Conservation (phyloP, 2,888 invertebrate species). For the Hemistola chrysoprasaria region DNA sequence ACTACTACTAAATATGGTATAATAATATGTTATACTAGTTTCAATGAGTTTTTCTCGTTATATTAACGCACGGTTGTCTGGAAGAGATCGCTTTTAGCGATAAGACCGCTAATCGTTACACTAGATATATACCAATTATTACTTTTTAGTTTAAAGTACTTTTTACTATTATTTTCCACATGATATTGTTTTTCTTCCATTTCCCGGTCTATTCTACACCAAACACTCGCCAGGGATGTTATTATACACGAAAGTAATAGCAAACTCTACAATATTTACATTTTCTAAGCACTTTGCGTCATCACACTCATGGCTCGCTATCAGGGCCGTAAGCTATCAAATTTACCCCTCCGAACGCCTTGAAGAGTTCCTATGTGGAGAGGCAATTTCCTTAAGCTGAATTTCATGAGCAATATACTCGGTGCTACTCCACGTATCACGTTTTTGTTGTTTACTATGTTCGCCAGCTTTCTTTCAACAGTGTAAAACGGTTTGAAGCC, state of each 20-base stretch:
- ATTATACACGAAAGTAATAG: too few relatives aligned
- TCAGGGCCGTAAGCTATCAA: constrained; percentile 72
- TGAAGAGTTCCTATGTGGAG: constrained; percentile 60
- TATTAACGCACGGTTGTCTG: too few relatives aligned
- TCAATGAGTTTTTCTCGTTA: too few relatives aligned
- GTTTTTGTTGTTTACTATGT: constrained; percentile 46
- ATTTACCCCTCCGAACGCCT: constrained; percentile 64
- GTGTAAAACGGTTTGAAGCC: constrained; percentile 18
- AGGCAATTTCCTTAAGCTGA: constrained; percentile 78
- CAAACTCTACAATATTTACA: constrained; percentile 21
- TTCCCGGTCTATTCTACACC: too few relatives aligned
- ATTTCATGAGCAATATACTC: constrained; percentile 73
- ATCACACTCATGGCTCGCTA: constrained; percentile 51
- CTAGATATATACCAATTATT: not conserved
- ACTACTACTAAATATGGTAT: too few relatives aligned
- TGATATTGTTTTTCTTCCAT: too few relatives aligned
- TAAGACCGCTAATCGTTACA: too few relatives aligned
- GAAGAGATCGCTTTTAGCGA: too few relatives aligned
- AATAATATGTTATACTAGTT: too few relatives aligned
- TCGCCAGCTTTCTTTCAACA: constrained; percentile 48
- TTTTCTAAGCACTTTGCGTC: constrained; percentile 46
- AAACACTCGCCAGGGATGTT: too few relatives aligned
- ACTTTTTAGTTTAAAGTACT: too few relatives aligned
- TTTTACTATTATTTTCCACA: not conserved
- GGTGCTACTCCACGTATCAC: constrained; percentile 55